Evolutionary conservation across 2,888 invertebrate species (phyloP), one percentile per base, ranked within the genome.

Genomic region (Amblyjoppa proteus): DNA sequence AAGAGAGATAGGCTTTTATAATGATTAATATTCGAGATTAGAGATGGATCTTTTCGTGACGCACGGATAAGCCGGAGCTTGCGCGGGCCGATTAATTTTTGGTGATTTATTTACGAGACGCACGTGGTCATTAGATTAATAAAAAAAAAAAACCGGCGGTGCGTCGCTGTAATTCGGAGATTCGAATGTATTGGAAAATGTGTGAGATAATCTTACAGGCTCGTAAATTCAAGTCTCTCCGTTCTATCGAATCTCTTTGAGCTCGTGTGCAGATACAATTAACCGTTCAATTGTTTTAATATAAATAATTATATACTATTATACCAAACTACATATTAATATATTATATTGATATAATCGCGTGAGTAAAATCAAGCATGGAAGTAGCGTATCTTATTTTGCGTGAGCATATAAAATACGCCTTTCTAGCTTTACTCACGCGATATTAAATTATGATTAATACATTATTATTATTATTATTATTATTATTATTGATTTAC

Each of bases 21-120:
- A 31, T 61, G 58, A 61, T 9, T 61, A 13, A 61, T 31, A 61
- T 61, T 61, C n/a, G 51, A 51, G 51, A 51, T 51, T 51, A 25
- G 1, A 11, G 58, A 28, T 13, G 31, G 58, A 61, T 61, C 13
- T 7, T 28, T 61, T 61, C 25, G 58, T 61, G 25, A 61, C 58
- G 25, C 28, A 31, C 16, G 5, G 58, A 28, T 61, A 31, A 61
- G 25, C 25, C 58, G 31, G 13, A 61, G 58, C 0, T 31, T 31
- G 13, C 3, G 31, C 31, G 2, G 61, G 2, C n/a, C 53, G 6
- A 61, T 31, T 13, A 31, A 61, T 61, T 28, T 31, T 13, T 31
- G 31, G 2, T 56, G 9, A 31, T 31, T 61, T 61, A 61, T 28
- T 16, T 5, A 16, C 13, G 9, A 61, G 31, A 61, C 16, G 28